Evolutionary conservation across 2,888 invertebrate genomes (phyloP), one percentile per base, ranked within the genome.

Genomic region (Hirtodrosophila confusa): DNA sequence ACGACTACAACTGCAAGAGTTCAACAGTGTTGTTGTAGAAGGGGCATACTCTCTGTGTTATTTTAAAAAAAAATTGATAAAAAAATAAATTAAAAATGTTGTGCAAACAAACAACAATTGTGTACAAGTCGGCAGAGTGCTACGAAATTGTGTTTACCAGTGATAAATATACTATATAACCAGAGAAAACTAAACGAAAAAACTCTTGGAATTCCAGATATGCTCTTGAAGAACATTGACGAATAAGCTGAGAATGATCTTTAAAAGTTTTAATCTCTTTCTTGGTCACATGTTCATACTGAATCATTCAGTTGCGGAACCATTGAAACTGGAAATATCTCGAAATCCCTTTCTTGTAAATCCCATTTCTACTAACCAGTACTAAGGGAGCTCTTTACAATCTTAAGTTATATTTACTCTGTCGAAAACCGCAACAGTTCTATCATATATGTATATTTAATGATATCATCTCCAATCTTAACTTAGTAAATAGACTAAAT

Each of bases 401-500:
- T 24, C 27, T 0, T 0, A 31, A 24, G 40, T 33, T 51, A 35
- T 29, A 6, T 11, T 39, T 37, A 7, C 37, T 35, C 45, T 1
- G 17, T 1, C 17, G 17, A 17, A 17, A 17, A 17, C 17, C 17
- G 17, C 17, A 33, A 31, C 12, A 11, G 8, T 17, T 49, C 29
- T 11, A 29, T n/a, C n/a, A n/a, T n/a, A 45, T 47, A 58, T 31
- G 54, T 33, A 57, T 44, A 51, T 39, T 56, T 58, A 56, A 33
- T 74, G 80, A 80, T 80, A 86, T 80, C 87, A 86, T 77, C 85
- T 67, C 41, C 29, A 37, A 55, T 55, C 55, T 71, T 37, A 17
- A 53, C 62, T 40, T 54, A 58, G 63, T 62, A 78, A 67, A 67
- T 75, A 67, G 57, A 78, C 71, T 55, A 47, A 69, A 61, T 69